phyloP scores from a whole-genome alignment of 2,113 vertebrate genomes.

The Strix uralensis region DNA sequence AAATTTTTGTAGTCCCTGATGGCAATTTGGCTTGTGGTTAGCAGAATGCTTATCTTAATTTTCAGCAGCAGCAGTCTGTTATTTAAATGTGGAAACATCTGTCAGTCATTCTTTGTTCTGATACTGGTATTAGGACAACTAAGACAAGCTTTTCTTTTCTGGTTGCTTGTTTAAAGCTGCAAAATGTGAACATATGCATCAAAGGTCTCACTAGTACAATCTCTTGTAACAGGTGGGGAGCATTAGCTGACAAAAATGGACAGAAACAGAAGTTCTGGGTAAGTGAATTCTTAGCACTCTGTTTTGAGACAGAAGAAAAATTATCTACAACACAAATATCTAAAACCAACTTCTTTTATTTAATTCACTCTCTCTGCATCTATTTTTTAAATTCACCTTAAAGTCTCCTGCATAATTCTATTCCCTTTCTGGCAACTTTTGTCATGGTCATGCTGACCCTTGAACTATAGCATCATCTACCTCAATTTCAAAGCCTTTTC shows the following conservation, averaged over 20 bases:
- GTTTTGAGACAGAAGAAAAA: neutral
- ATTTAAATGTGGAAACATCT: neutral
- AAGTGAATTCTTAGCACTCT: slow-evolving; percentile 12
- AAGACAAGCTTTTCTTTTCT: neutral
- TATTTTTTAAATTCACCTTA: neutral
- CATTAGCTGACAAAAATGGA: slow-evolving; percentile 45
- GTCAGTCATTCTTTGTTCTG: neutral
- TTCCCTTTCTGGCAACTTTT: neutral
- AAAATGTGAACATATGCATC: neutral
- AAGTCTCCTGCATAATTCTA: neutral
- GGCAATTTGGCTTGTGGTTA: neutral
- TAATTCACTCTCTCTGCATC: neutral
- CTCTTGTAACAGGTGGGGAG: slow-evolving; percentile 72
- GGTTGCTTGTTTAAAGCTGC: neutral
- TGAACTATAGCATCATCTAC: neutral
- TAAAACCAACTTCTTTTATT: neutral
- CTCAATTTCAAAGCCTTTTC: neutral
- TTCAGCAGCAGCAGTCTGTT: neutral
- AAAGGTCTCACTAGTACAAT: neutral
- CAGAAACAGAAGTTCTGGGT: slow-evolving; percentile 78
- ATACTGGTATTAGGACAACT: neutral
- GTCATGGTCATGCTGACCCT: neutral
- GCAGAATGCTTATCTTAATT: neutral
- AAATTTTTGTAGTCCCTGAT: neutral
- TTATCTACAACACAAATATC: neutral